phyloP scores from a whole-genome alignment of 2,797 vertebrate species.

The Rallus crepitans region DNA sequence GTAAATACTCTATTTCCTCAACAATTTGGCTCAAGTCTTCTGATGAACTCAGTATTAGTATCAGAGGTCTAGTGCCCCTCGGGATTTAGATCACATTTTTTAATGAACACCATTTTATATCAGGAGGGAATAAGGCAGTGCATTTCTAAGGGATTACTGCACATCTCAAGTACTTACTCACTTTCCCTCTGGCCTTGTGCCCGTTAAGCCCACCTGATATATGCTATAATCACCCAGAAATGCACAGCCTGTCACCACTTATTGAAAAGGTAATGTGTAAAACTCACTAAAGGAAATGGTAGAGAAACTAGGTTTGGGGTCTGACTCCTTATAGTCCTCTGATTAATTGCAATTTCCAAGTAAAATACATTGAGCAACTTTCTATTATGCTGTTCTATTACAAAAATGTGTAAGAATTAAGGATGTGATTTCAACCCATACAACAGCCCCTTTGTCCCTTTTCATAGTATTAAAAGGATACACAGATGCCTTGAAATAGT shows the following conservation, averaged over 20 bases:
- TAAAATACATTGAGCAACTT: conserved; percentile 56
- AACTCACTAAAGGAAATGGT: conserved; percentile 63
- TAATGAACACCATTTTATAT: conserved; percentile 54
- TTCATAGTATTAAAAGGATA: not conserved
- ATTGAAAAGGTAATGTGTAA: conserved; percentile 62
- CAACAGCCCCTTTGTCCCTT: conserved; percentile 1
- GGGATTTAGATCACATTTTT: conserved; percentile 50
- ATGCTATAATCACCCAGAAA: conserved; percentile 71
- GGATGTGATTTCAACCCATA: conserved; percentile 14
- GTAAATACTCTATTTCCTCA: conserved; percentile 43
- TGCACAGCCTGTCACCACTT: conserved; percentile 71
- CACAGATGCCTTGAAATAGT: not conserved
- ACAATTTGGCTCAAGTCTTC: conserved; percentile 18
- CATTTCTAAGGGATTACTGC: conserved; percentile 62
- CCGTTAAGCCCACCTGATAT: conserved; percentile 60
- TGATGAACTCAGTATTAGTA: conserved; percentile 19
- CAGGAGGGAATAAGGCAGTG: conserved; percentile 51
- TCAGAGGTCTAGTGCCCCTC: conserved; percentile 4
- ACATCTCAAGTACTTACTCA: conserved; percentile 57
- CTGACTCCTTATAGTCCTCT: conserved; percentile 41
- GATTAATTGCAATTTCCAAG: conserved; percentile 64
- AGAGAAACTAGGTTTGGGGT: conserved; percentile 58
- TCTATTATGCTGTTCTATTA: conserved; percentile 37
- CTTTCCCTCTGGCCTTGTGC: conserved; percentile 60
- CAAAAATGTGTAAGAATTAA: conserved; percentile 25